Percentiles rank a stretch among this genome's conserved stretches.
phyloP scores from a whole-genome alignment of 2,113 vertebrate species.

The Paratilapia polleni region DNA sequence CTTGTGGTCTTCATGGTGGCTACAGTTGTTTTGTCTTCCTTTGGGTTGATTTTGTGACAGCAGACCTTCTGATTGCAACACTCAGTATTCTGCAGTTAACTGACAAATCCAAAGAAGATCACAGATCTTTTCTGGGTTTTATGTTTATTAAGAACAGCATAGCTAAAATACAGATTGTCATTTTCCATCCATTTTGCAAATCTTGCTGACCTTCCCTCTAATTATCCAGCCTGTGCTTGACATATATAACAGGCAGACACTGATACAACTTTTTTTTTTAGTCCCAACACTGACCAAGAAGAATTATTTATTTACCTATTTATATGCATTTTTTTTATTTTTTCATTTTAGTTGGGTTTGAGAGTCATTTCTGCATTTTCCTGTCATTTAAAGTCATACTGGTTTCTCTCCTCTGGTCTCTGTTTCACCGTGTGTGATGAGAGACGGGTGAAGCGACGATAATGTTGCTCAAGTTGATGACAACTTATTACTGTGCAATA shows the following conservation, averaged over 20 bases:
- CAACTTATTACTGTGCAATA: neutral
- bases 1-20: neutral
- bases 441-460: neutral
- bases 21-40: no score
- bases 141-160: neutral
- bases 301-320: fast-evolving
- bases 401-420: neutral
- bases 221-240: neutral
- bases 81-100: neutral
- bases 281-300: neutral
- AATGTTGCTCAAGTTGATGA: neutral
- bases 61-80: no score
- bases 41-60: no score
- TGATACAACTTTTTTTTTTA: neutral
- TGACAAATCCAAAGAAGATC: neutral
- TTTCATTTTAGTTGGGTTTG: neutral
- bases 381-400: neutral
- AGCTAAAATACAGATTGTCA: neutral
- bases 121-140: neutral
- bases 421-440: neutral
- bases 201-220: neutral
- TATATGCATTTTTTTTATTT: neutral
- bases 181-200: neutral
- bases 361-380: neutral
- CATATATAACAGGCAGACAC: neutral